Evolutionary conservation across 2,888 invertebrate species (phyloP).

Genomic region (Camptogramma bilineatum): DNA sequence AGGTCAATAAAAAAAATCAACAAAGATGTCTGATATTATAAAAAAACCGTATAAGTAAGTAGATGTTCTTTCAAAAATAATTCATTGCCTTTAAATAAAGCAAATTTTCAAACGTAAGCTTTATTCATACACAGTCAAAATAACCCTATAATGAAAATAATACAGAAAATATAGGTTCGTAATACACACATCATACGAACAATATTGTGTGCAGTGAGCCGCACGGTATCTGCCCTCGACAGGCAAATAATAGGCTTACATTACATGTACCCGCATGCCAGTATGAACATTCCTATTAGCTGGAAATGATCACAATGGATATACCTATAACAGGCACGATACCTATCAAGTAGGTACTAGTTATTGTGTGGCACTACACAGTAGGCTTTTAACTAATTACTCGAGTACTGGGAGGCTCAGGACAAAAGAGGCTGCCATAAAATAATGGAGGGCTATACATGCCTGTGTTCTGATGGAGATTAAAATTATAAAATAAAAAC

Average conservation of each 20-base stretch:
- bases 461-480: too few relatives aligned
- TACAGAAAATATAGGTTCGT: neutral
- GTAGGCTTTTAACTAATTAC: too few relatives aligned
- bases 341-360: neutral
- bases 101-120: neutral
- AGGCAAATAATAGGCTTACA: slow-evolving; percentile 53
- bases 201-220: slow-evolving; percentile 48
- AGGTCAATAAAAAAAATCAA: too few relatives aligned
- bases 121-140: neutral
- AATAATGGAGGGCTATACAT: too few relatives aligned
- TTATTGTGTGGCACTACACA: too few relatives aligned
- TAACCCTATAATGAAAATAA: slow-evolving; percentile 10
- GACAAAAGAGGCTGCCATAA: too few relatives aligned
- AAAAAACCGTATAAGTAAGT: too few relatives aligned
- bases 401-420: too few relatives aligned
- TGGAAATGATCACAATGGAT: slow-evolving; percentile 38
- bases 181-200: slow-evolving; percentile 20
- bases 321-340: neutral
- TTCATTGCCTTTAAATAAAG: neutral
- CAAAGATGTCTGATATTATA: too few relatives aligned
- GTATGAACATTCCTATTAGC: slow-evolving; percentile 37
- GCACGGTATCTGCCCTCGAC: slow-evolving; percentile 52
- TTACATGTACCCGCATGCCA: slow-evolving; percentile 42
- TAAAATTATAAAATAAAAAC: too few relatives aligned
- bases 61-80: too few relatives aligned